Conservation (phyloP, 2,888 invertebrate genomes). For the Spicauda simplicius region DNA sequence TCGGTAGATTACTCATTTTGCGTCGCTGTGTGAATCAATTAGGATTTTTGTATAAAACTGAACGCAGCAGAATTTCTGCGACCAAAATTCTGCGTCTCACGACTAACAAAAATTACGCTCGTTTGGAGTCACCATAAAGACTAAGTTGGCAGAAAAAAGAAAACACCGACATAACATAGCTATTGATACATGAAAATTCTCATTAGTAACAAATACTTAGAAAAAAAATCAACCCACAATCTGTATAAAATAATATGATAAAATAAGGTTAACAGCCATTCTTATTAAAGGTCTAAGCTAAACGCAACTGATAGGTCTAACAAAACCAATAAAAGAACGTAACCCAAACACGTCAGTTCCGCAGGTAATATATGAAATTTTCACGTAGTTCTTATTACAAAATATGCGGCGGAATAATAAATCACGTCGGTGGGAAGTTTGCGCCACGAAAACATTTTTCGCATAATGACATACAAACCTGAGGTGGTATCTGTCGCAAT, state of each 20-base stretch:
- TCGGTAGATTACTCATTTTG: too few relatives aligned
- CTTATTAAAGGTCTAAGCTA: not conserved
- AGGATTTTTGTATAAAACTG: too few relatives aligned
- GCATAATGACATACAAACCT: constrained; percentile 35
- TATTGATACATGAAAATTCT: too few relatives aligned
- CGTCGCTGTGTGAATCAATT: too few relatives aligned
- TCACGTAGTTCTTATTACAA: constrained; percentile 26
- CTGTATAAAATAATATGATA: not conserved
- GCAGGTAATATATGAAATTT: constrained; percentile 13
- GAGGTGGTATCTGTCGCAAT: constrained; percentile 49
- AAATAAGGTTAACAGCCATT: not conserved
- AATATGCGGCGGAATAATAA: constrained; percentile 27
- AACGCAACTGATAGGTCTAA: not conserved
- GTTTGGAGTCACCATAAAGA: too few relatives aligned
- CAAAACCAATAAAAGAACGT: not conserved
- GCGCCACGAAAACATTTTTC: constrained; percentile 37
- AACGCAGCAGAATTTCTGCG: too few relatives aligned
- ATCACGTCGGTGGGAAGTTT: constrained; percentile 25
- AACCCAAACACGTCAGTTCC: not conserved
- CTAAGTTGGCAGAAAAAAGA: too few relatives aligned
- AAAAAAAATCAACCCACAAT: too few relatives aligned
- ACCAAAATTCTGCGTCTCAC: too few relatives aligned
- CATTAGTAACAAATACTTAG: too few relatives aligned
- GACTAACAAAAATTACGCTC: too few relatives aligned
- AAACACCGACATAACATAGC: too few relatives aligned